Base-by-base conservation (phyloP, 2,888 invertebrate species). In the Eilema caniola region DNA sequence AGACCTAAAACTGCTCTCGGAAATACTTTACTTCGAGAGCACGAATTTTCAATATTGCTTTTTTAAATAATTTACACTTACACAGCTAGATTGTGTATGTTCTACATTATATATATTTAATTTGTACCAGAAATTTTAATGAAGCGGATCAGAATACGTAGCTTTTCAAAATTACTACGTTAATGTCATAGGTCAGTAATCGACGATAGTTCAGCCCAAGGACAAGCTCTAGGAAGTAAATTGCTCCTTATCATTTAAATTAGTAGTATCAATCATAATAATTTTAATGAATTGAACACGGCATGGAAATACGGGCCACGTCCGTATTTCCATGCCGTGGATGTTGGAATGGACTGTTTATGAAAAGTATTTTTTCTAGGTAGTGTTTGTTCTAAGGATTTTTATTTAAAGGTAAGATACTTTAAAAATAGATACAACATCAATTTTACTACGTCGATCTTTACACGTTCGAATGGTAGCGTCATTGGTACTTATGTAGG, bases 381-480 rank as follows among this genome's bases (percentile, higher is more conserved):
- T 53, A 53, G n/a, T n/a, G n/a, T 8, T 53, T 10, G 7, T n/a
- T 47, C 20, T 47, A 47, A 7, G 2, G 53, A n/a, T n/a, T n/a
- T 53, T 53, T 47, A 20, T 47, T 20, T 20, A 47, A 47, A 53
- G 47, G 5, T 20, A 47, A 47, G 41, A 14, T 41, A 47, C 47
- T 41, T 41, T 41, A 47, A 20, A 20, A 47, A n/a, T 20, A 53
- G n/a, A 1, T 33, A 33, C n/a, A 53, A 53, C 20, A 53, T 53
- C 20, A 53, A 14, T 70, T 72, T 64, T 37, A 72, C 70, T 78
- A 81, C 83, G 81, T 81, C 74, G 78, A 84, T 84, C 77, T 85
- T 84, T 83, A 80, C 82, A 84, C 80, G 81, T 79, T 84, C 79
- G 74, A 79, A 70, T 66, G 66, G 78, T 79, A 79, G 75, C 87